Conservation (phyloP, 2,797 vertebrate species). For the Paramormyrops hopkinsi region DNA sequence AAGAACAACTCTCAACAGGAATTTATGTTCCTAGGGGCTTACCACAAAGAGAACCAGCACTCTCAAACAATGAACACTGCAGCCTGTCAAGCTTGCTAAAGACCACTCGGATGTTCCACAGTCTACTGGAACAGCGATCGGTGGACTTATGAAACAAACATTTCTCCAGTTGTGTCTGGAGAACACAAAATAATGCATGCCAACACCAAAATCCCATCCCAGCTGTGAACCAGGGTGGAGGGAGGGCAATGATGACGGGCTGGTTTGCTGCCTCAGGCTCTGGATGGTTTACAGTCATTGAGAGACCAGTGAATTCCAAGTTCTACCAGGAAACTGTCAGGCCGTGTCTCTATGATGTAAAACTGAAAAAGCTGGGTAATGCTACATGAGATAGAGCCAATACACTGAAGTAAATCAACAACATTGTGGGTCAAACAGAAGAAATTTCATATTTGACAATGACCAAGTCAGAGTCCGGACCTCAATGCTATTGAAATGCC, state of each 20-base stretch:
- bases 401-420: neutral
- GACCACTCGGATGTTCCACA: neutral
- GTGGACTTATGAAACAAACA: neutral
- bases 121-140: neutral
- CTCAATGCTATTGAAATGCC: neutral
- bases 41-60: neutral
- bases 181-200: neutral
- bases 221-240: neutral
- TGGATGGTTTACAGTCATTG: neutral
- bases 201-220: neutral
- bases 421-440: neutral
- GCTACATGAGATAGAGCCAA: neutral
- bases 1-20: neutral
- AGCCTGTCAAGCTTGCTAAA: neutral
- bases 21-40: neutral
- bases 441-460: neutral
- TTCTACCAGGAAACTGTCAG: neutral
- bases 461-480: neutral
- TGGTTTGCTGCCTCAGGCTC: neutral
- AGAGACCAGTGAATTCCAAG: neutral
- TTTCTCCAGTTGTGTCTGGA: neutral
- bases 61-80: neutral
- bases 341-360: neutral
- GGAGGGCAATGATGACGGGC: neutral
- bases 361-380: neutral